Conservation (phyloP, 2,113 vertebrate species). For the Corythornis cristatus region DNA sequence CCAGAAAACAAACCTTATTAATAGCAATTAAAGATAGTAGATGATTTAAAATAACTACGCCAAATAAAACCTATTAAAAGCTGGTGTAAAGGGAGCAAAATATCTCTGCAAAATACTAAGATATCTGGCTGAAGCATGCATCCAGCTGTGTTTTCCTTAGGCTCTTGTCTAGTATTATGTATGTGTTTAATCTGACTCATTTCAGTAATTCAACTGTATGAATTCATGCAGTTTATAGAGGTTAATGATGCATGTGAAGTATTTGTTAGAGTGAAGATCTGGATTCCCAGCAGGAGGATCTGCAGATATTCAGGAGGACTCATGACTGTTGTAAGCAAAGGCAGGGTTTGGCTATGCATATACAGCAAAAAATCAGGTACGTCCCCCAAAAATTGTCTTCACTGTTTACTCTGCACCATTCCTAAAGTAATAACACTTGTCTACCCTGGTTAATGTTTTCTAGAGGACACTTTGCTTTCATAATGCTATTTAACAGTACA, state of each 20-base stretch:
- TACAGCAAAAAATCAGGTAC: conserved; percentile 32
- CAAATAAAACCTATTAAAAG: background rate
- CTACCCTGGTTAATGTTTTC: conserved; percentile 67
- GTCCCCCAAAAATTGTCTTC: background rate
- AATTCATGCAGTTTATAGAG: background rate
- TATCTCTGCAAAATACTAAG: background rate
- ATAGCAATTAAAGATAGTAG: background rate
- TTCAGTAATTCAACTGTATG: background rate
- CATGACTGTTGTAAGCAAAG: background rate
- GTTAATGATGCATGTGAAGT: background rate
- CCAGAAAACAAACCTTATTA: background rate
- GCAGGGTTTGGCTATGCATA: background rate
- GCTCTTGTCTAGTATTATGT: background rate
- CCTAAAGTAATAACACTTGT: conserved; percentile 9
- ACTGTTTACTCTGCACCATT: conserved; percentile 43
- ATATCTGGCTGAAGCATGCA: background rate
- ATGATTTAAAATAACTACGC: background rate
- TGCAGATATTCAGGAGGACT: background rate
- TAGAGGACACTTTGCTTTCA: conserved; percentile 28
- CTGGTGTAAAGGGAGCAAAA: background rate
- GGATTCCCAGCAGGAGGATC: background rate
- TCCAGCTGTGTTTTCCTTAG: background rate
- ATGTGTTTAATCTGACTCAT: background rate
- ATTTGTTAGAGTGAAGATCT: background rate
- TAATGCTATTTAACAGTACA: conserved; percentile 45